Evolutionary conservation across 2,113 vertebrate species (phyloP).

Genomic region (Syrmaticus mikado): DNA sequence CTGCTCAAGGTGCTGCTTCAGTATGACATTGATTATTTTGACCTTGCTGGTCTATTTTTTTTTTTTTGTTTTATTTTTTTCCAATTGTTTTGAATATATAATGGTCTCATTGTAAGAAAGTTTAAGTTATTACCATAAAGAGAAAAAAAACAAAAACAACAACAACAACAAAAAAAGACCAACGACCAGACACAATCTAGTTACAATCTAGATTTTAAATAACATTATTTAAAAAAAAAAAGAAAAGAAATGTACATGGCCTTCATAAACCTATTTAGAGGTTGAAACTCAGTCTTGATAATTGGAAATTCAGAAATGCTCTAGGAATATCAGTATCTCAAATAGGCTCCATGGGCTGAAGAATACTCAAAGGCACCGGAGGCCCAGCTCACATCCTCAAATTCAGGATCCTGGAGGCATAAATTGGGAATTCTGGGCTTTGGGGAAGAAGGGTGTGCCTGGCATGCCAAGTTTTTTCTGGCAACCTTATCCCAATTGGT

Average conservation of each 20-base stretch:
- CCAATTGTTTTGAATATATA: not conserved
- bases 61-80: not conserved
- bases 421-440: not conserved
- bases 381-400: not conserved
- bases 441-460: not conserved
- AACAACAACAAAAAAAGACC: too few species aligned
- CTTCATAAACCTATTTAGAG: not conserved
- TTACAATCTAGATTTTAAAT: not conserved
- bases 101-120: not conserved
- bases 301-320: not conserved
- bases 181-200: not conserved
- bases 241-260: rapidly evolving
- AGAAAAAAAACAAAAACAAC: not conserved
- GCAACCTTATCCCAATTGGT: rapidly evolving
- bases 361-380: not conserved
- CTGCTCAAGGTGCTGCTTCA: not conserved
- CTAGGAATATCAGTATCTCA: not conserved
- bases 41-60: not conserved
- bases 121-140: not conserved
- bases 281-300: not conserved
- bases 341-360: not conserved
- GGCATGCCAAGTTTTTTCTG: not conserved
- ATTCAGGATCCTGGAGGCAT: not conserved
- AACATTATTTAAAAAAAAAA: not conserved
- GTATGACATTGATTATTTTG: not conserved